Evolutionary conservation across 2,113 vertebrate species (phyloP).

Genomic region (Hypanus sabinus): DNA sequence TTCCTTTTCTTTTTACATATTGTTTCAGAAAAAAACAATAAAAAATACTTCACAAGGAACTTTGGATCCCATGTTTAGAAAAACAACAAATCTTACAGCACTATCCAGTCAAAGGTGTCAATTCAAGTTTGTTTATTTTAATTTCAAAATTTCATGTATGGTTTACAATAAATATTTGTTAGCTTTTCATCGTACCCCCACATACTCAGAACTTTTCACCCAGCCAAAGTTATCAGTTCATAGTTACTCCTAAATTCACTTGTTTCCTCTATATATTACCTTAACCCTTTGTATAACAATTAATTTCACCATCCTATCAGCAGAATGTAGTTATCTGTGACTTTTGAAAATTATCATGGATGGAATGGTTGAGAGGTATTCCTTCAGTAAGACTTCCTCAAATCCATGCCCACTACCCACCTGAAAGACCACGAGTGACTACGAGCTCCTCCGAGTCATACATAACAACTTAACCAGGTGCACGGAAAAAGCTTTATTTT

Average conservation of each 20-base stretch:
- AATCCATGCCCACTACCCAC: no score
- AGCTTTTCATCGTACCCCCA: not conserved
- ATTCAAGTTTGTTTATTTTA: not conserved
- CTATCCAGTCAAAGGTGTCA: no score
- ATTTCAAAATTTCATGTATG: not conserved
- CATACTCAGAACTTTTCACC: not conserved
- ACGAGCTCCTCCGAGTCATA: no score
- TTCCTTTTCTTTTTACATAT: not conserved
- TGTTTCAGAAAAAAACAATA: not conserved
- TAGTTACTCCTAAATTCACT: not conserved
- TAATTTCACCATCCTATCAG: no score
- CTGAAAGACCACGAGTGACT: no score
- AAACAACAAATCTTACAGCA: not conserved
- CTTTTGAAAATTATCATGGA: no score
- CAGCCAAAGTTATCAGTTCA: not conserved
- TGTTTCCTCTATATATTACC: not conserved
- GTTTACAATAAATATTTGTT: not conserved
- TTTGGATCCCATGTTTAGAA: not conserved
- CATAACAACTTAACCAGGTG: not conserved
- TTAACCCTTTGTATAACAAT: not conserved
- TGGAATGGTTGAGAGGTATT: no score
- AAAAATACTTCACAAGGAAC: not conserved
- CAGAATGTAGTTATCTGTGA: no score
- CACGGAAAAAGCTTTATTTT: no score
- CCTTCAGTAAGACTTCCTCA: no score